Conservation (phyloP, 30 jellyfish, hydroid and myxozoan genomes). For the Mastigias papua region DNA sequence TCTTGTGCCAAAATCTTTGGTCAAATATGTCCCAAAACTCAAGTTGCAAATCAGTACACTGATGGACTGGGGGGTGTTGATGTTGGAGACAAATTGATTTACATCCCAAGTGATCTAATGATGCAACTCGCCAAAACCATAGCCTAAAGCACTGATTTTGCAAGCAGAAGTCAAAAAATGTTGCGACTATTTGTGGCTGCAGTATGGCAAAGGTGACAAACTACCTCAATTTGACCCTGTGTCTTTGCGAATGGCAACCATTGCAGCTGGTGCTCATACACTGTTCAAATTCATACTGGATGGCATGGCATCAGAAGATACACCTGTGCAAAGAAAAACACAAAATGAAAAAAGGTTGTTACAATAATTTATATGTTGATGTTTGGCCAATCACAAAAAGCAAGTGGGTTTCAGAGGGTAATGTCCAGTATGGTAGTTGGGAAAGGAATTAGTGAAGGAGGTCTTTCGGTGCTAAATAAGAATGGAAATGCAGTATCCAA, state of each 20-base stretch:
- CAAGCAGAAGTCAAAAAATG: background rate
- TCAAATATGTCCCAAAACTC: background rate
- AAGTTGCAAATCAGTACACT: no score
- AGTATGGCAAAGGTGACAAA: background rate
- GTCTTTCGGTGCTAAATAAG: no score
- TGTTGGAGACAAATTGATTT: background rate
- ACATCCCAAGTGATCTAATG: background rate
- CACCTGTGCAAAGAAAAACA: no score
- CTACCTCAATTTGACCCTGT: slow-evolving; percentile 7
- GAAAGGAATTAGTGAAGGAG: no score
- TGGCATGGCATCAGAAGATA: no score
- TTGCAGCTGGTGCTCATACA: slow-evolving; percentile 1
- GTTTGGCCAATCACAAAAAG: no score
- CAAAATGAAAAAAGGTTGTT: no score
- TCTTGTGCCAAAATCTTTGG: background rate
- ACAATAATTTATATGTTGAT: no score
- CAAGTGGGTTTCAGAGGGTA: no score
- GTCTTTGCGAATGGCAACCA: background rate
- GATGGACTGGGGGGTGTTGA: background rate
- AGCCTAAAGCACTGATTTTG: background rate
- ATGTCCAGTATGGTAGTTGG: no score
- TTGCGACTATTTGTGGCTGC: background rate
- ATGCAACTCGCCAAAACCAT: background rate
- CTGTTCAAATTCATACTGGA: no score
- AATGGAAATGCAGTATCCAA: no score